These are phyloP conservation scores for Siderastrea siderea DNA, from an alignment of 92 coral and sea anemone genomes.

Conservation along the genomic window DNA sequence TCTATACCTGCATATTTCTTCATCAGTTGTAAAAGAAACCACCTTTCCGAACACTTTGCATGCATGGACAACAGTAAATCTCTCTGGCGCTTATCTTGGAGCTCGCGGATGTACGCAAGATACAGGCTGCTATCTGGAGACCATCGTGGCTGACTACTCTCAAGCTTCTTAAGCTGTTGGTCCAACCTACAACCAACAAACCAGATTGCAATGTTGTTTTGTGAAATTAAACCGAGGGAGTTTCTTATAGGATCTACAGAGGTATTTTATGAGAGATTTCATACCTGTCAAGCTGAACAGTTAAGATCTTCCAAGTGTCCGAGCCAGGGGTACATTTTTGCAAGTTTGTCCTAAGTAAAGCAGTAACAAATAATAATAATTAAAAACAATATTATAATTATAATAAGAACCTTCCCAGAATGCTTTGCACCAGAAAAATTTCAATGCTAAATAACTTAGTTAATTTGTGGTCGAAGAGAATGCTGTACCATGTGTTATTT, in stretches of 20 bases:
- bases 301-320: constrained; percentile 36
- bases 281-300: background rate
- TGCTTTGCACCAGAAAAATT: no score
- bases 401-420: no score
- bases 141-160: constrained; percentile 61
- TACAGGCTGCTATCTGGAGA: constrained; percentile 47
- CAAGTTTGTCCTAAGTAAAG: constrained; percentile 31
- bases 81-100: constrained; percentile 47
- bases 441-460: no score
- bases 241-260: background rate
- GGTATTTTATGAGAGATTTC: background rate
- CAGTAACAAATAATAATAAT: constrained; percentile 10
- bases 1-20: constrained; percentile 66
- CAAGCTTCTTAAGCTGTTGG: constrained; percentile 54
- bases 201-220: background rate
- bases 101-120: constrained; percentile 46
- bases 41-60: constrained; percentile 64
- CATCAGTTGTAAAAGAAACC: constrained; percentile 70
- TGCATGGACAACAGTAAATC: constrained; percentile 56
- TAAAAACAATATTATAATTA: background rate
- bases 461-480: no score
- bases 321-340: constrained; percentile 30
- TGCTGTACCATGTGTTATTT: no score
- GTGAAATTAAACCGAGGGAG: no score
- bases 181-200: constrained; percentile 36